These are phyloP conservation scores for Physella acuta DNA, from an alignment of 1,140 invertebrate genomes.

Conservation along the genomic window DNA sequence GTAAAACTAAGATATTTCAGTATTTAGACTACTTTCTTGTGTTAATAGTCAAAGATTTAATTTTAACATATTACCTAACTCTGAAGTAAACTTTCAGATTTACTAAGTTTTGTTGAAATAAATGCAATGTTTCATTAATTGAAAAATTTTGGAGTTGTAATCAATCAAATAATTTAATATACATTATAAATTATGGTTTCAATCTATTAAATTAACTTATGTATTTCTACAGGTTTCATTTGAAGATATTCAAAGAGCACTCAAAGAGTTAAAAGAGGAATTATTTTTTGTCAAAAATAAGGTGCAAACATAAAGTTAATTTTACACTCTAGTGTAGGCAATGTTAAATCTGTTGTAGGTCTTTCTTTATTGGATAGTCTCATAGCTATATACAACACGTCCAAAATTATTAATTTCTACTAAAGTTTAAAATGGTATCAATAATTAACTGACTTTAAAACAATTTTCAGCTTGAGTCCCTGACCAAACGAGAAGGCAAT, in stretches of 20 bases:
- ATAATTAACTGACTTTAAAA: too few species aligned
- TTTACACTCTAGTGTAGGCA: background rate
- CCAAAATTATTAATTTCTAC: too few species aligned
- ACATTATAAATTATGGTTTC: background rate
- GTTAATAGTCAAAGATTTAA: too few species aligned
- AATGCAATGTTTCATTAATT: too few species aligned
- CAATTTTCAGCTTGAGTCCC: slow-evolving; percentile 30
- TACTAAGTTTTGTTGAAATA: too few species aligned
- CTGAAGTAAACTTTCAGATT: too few species aligned
- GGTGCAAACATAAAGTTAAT: slow-evolving; percentile 32
- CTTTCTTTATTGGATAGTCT: background rate
- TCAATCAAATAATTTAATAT: background rate
- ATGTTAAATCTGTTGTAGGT: background rate
- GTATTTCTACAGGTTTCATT: slow-evolving; percentile 48
- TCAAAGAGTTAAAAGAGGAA: slow-evolving; percentile 44
- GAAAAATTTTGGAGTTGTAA: too few species aligned
- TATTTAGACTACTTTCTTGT: too few species aligned
- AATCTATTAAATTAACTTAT: background rate
- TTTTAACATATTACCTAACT: too few species aligned
- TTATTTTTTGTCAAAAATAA: slow-evolving; percentile 44
- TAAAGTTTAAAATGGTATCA: too few species aligned
- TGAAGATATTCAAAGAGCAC: slow-evolving; percentile 47
- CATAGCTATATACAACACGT: background rate
- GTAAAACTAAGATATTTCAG: too few species aligned
- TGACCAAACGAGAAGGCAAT: slow-evolving; percentile 29